These are phyloP conservation scores for Drosophila nigromelanica DNA, from an alignment of 1,140 invertebrate genomes.

Conservation along the genomic window DNA sequence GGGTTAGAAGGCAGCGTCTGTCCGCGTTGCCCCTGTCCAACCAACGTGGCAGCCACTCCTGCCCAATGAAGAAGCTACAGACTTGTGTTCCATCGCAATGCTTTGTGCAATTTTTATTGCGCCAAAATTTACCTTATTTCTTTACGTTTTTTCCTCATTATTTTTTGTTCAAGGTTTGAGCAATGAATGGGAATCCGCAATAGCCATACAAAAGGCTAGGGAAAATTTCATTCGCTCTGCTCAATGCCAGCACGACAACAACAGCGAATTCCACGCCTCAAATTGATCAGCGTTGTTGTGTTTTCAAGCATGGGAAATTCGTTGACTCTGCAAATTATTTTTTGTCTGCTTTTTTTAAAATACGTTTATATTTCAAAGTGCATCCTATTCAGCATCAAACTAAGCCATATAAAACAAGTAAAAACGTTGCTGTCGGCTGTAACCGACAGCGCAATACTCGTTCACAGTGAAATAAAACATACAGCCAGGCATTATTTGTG, in stretches of 20 bases:
- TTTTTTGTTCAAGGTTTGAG: constrained; percentile 20
- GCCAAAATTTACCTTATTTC: constrained; percentile 8
- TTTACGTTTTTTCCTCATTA: background rate
- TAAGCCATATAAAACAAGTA: no score
- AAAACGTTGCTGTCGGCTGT: no score
- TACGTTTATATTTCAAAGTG: no score
- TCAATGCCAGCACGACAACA: constrained; percentile 36
- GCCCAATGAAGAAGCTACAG: constrained; percentile 3
- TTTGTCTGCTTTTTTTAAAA: no score
- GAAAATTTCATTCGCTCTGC: constrained; percentile 37
- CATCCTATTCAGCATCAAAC: no score
- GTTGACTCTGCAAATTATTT: background rate
- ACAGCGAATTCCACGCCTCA: constrained; percentile 27
- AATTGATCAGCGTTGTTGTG: constrained; percentile 23
- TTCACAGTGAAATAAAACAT: no score
- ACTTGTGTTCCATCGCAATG: background rate
- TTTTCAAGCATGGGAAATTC: constrained; percentile 34
- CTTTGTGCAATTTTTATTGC: constrained; percentile 10
- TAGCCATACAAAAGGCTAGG: constrained; percentile 10
- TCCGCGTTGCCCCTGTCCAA: no score
- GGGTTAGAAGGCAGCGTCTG: constrained; percentile 42
- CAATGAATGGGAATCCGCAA: constrained; percentile 25
- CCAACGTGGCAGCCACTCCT: constrained; percentile 3
- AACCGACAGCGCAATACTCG: no score
- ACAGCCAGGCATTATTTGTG: no score